These are phyloP conservation scores for Coelinius sp. DNA, from an alignment of 2,888 invertebrate genomes.

Conservation along the genomic window DNA sequence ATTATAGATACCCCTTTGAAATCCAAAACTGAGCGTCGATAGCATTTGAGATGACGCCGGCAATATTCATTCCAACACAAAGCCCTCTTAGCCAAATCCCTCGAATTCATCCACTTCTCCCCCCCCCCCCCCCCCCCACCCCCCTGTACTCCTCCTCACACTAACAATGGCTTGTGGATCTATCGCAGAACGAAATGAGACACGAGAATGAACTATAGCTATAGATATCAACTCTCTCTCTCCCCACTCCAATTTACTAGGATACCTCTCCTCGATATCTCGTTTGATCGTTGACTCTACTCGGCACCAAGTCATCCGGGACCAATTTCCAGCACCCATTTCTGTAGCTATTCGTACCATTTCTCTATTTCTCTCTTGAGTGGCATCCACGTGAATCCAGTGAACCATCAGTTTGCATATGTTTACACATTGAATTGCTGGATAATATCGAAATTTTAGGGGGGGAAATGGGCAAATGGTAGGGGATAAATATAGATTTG, in stretches of 20 bases:
- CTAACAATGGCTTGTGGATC: constrained; percentile 14
- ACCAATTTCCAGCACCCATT: not conserved
- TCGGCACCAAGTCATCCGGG: constrained; percentile 19
- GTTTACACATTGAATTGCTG: not conserved
- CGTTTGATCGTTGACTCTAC: constrained; percentile 23
- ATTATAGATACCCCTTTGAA: constrained; percentile 16
- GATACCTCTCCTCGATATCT: constrained; percentile 9
- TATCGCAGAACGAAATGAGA: constrained; percentile 11
- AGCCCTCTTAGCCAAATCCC: constrained; percentile 9
- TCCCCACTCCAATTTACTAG: not conserved
- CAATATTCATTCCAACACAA: constrained; percentile 11
- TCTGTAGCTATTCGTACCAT: not conserved
- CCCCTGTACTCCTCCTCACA: not conserved
- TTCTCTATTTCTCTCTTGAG: not conserved
- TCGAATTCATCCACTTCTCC: too few relatives aligned
- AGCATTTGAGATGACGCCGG: constrained; percentile 8
- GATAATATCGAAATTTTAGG: constrained; percentile 2
- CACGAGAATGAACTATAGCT: constrained; percentile 14
- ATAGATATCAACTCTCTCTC: not conserved
- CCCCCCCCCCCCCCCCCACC: not conserved
- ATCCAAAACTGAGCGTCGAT: constrained; percentile 17
- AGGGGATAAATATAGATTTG: too few relatives aligned
- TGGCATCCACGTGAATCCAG: not conserved
- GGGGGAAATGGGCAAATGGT: not conserved
- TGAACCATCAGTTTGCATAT: constrained; percentile 13